Evolutionary conservation across 1,140 invertebrate genomes (phyloP).

Genomic region (Caenorhabditis inopinata): DNA sequence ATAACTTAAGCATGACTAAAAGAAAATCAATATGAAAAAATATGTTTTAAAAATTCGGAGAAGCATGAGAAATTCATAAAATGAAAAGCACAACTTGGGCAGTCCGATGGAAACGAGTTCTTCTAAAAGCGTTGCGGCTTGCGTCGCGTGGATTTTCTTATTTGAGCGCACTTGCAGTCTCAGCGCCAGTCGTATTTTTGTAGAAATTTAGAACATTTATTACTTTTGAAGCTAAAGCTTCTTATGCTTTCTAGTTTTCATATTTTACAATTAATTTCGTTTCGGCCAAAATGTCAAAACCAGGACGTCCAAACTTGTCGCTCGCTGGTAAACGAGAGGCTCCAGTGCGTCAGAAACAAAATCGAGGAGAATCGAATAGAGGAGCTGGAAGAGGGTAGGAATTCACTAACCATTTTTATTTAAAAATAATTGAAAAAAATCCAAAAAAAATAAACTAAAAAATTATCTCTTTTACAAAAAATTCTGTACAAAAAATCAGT

Average conservation of each 20-base stretch:
- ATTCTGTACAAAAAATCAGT: too few relatives aligned
- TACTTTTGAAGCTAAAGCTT: too few relatives aligned
- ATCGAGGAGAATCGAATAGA: not conserved
- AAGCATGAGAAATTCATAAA: not conserved
- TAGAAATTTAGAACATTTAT: too few relatives aligned
- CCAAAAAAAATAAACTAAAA: too few relatives aligned
- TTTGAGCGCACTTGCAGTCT: not conserved
- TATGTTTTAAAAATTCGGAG: not conserved
- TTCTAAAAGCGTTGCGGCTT: not conserved
- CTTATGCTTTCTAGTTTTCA: not conserved
- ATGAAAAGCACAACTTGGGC: not conserved
- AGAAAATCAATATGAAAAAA: not conserved
- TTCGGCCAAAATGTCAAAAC: not conserved
- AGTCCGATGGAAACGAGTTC: not conserved
- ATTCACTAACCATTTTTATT: too few relatives aligned
- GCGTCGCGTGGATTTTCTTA: not conserved
- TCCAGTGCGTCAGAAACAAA: not conserved
- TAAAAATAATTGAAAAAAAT: not conserved
- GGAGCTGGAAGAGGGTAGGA: conserved; percentile 12
- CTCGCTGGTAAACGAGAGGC: conserved; percentile 3
- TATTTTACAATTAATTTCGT: not conserved
- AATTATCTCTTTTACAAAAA: too few relatives aligned
- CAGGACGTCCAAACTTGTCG: conserved; percentile 10
- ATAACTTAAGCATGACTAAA: too few relatives aligned
- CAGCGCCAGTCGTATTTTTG: too few relatives aligned